A percentile compares a stretch with the other conserved stretches of the same genome.
Evolutionary conservation across 2,888 invertebrate genomes (phyloP).

Genomic region (Caenorhabditis sp.): DNA sequence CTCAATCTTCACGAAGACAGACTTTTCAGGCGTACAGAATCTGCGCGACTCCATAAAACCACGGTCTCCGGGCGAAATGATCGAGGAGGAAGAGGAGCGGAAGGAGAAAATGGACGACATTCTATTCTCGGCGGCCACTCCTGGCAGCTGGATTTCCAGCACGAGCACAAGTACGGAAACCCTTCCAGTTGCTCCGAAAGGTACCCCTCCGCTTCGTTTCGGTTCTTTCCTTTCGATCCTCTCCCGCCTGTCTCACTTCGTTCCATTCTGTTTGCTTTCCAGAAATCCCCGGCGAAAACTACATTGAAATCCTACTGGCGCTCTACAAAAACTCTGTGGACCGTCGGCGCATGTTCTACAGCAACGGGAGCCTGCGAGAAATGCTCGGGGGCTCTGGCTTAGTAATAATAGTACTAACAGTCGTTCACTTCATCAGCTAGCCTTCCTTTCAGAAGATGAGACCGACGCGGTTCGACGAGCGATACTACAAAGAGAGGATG

Average conservation of each 20-base stretch:
- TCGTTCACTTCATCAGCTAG: constrained; percentile 10
- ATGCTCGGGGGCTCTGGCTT: constrained; percentile 68
- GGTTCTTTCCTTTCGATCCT: not conserved
- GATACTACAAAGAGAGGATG: constrained; percentile 61
- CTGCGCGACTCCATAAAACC: constrained; percentile 37
- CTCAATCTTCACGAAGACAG: too few relatives aligned
- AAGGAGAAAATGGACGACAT: constrained; percentile 39
- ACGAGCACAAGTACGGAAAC: constrained; percentile 18
- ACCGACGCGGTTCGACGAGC: constrained; percentile 56
- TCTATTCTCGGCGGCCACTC: constrained; percentile 43
- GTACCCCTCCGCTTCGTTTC: constrained; percentile 8
- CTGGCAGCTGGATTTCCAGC: constrained; percentile 51
- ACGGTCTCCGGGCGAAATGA: constrained; percentile 11
- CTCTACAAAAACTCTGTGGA: constrained; percentile 63
- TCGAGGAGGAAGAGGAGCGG: constrained; percentile 35
- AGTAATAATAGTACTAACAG: constrained; percentile 51
- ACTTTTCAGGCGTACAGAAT: constrained; percentile 53
- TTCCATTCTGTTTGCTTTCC: not conserved
- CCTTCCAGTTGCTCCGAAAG: constrained; percentile 20
- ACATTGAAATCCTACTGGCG: constrained; percentile 50
- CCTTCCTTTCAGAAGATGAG: constrained; percentile 48
- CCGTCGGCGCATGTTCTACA: constrained; percentile 70
- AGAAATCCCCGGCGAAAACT: constrained; percentile 49
- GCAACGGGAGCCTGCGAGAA: constrained; percentile 65
- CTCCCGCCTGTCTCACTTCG: constrained; percentile 1